Evolutionary conservation across 1,140 invertebrate species (phyloP), one percentile per base, ranked within the genome.

Genomic region (Sitodiplosis mosellana): DNA sequence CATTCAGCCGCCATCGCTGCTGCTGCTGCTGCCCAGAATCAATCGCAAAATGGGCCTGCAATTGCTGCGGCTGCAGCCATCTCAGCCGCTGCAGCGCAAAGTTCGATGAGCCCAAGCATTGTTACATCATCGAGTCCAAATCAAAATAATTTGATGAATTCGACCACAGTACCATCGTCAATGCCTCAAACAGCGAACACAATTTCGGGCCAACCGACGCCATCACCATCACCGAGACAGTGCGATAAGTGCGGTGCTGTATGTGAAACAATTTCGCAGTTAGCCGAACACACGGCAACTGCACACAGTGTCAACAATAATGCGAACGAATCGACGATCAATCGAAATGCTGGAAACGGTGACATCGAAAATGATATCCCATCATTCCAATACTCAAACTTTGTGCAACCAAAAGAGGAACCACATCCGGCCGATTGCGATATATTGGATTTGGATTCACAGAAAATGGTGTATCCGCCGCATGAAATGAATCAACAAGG

Each of bases 381-480:
- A 47, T 56, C 56, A 36, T 15, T 53, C 12, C 61, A 67, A 20
- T 56, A 27, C 27, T 58, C n/a, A 55, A 66, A 59, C 2, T 54
- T 56, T 12, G 57, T 54, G 10, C 54, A 57, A 12, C 45, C 40
- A 2, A 64, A 65, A 50, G 61, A 63, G 47, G 63, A 64, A 51
- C 27, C 27, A 27, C 27, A 27, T 27, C 27, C 27, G 27, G 48
- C 63, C 54, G 53, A 59, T 21, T 77, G 82, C 2, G 85, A 89
- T 56, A 83, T 91, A 49, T 68, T 91, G 33, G 87, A 91, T 62
- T 66, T 91, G 46, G 87, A 90, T 60, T 88, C 85, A 1, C 85
- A 89, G 55, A 88, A 88, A 64, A 85, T 90, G 45, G 76, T 81
- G 2, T 78, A 78, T 59, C 73, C 74, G 55, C 59, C 61, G 50